Percentiles rank a stretch among this genome's conserved stretches.
These are phyloP conservation scores for Mormyrops attenuatus DNA, from an alignment of 2,797 vertebrate genomes.

Conservation along the genomic window DNA sequence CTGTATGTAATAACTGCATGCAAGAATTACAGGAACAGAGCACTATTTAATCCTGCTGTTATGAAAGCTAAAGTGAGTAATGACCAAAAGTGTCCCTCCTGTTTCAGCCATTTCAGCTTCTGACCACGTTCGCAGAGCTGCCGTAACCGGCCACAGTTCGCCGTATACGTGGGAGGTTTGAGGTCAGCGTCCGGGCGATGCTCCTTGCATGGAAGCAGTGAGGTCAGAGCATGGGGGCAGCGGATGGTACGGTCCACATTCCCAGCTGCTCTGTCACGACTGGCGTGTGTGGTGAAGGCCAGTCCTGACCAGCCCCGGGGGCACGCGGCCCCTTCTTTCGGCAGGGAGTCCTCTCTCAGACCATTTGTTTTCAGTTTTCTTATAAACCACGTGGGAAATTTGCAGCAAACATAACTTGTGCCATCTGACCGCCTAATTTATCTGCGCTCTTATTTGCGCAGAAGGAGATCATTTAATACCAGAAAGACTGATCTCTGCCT, in stretches of 20 bases:
- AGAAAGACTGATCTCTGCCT: background rate
- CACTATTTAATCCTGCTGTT: background rate
- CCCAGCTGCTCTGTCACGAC: slow-evolving; percentile 16
- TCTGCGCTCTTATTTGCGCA: background rate
- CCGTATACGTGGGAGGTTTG: background rate
- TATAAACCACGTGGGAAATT: background rate
- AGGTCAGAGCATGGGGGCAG: slow-evolving; percentile 3
- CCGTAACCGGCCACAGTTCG: background rate
- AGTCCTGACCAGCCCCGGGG: background rate
- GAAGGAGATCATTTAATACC: background rate
- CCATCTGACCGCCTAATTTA: background rate
- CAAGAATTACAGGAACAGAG: background rate
- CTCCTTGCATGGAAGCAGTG: background rate
- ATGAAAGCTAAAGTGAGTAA: background rate
- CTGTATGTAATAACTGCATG: background rate
- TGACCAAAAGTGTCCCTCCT: background rate
- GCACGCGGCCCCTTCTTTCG: background rate
- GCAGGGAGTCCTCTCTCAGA: background rate
- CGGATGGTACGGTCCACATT: background rate
- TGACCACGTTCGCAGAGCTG: background rate
- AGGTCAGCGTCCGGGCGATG: background rate
- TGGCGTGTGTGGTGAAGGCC: background rate
- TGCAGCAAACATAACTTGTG: background rate
- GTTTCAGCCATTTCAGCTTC: background rate
- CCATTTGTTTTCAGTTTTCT: background rate